Base-by-base conservation (phyloP, 2,888 invertebrate genomes). In the Petrolisthes cinctipes region DNA sequence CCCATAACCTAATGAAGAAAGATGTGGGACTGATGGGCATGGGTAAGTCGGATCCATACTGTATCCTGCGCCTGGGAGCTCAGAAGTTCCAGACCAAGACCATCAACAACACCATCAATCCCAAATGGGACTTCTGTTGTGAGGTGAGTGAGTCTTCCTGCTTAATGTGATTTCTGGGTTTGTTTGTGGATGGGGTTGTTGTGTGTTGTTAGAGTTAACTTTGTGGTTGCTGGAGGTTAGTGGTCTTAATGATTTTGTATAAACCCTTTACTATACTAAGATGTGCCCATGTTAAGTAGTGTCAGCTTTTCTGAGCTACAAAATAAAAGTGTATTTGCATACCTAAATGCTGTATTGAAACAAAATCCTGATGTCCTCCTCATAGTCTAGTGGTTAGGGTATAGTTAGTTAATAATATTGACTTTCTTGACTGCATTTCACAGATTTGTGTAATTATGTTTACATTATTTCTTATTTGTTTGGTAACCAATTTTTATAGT, bases 1-100 rank as follows among this genome's bases (percentile, higher is more conserved):
- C 98, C 9, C 96, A 97, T 93, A 96, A 99, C 93, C 94, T 99
- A 51, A 97, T 98, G 96, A 98, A 97, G 93, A 98, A 97, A 93
- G 99, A 99, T 93, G 96, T 98, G 81, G 95, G 97, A 78, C 94
- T 99, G 93, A 93, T 99, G 92, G 97, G 97, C 92, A 97, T 97
- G 94, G 98, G 98, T 92, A 99, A 99, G 94, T 98, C 98, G 0
- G 99, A 99, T 94, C 99, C 99, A 4, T 99, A 99, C 93, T 97
- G 97, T 80, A 95, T 98, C 85, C 94, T 97, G 92, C 95, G 95
- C 92, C 97, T 99, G 90, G 99, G 99, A 85, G 97, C 98, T 0
- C 97, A 98, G 93, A 96, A 96, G 93, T 98, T 97, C 94, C 96
- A 96, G 93, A 99, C 99, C 0, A 96, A 97, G 93, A 97, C 97